Evolutionary conservation across 37 sponge, comb jelly and placozoan genomes (phyloP), one percentile per base, ranked within the genome.

Genomic region (Chondrilla cf. caribensis): DNA sequence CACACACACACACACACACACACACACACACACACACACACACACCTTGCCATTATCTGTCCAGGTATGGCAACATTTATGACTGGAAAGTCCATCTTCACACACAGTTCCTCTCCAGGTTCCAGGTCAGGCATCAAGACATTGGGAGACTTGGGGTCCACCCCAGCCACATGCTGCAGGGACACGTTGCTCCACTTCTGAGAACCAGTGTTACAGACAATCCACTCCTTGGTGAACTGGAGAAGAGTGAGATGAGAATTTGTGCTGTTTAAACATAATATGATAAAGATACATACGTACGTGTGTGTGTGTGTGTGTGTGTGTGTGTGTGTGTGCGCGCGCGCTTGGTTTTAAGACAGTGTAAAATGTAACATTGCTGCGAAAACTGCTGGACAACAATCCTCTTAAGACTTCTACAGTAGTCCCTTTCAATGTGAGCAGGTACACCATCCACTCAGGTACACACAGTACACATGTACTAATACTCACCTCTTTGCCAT

Each of bases 161-260:
- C 83, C 6, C 93, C 93, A 18, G 47, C 84, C 58, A 82, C 58
- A 47, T 93, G 90, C 15, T 89, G 80, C 42, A 93, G 84, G 11
- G 29, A 58, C 32, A 89, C 85, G 38, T 84, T 67, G 47, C 79
- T 89, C 94, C 94, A 93, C 36, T 67, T 84, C 78, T 89, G 85
- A 58, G 85, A 84, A 2, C 94, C 94, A 31, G 67, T 82, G 83
- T 93, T 93, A 25, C 37, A 38, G n/a, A 93, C 82, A 19, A 89
- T 58, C 94, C 94, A 93, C 29, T 82, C 76, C 67, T 93, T 93
- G 33, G 67, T 64, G 78, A 93, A 93, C 88, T 89, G 80, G 9
- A 14, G 54, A n/a, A n/a, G n/a, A n/a, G 38, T 4, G 37, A 5
- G 37, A 8, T 22, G 37, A 3, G 72, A 29, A 38, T 2, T 47